A percentile compares a stretch with the other conserved stretches of the same genome.
Conservation (phyloP, 1,140 invertebrate species). For the Sinella curviseta region DNA sequence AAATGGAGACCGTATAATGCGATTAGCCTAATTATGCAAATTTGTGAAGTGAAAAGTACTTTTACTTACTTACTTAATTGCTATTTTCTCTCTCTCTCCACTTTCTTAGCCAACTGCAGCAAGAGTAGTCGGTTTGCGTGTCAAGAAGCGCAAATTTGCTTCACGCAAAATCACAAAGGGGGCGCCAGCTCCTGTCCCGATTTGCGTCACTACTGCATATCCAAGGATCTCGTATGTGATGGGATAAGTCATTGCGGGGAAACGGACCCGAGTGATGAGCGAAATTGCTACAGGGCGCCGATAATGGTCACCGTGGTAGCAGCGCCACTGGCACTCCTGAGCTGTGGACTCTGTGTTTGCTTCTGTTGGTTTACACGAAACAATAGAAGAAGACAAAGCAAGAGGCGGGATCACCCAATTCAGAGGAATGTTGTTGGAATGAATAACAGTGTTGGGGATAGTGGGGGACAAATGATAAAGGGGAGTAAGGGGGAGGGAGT, state of each 20-base stretch:
- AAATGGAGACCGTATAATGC: slow-evolving; percentile 3
- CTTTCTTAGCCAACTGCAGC: slow-evolving; percentile 47
- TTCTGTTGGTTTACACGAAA: slow-evolving; percentile 35
- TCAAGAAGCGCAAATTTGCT: slow-evolving; percentile 51
- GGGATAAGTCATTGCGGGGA: slow-evolving; percentile 55
- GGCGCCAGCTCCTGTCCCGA: slow-evolving; percentile 48
- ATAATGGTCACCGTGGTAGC: slow-evolving; percentile 29
- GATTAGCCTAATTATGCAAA: slow-evolving; percentile 8
- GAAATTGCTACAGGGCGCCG: slow-evolving; percentile 49
- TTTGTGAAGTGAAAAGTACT: too few relatives aligned
- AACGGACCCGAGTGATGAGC: slow-evolving; percentile 53
- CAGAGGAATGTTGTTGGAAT: not conserved
- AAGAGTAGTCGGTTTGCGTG: slow-evolving; percentile 49
- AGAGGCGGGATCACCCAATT: not conserved
- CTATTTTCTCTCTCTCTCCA: not conserved
- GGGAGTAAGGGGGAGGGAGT: too few relatives aligned
- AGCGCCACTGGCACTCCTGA: slow-evolving; percentile 27
- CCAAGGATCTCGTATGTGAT: slow-evolving; percentile 53
- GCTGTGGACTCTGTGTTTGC: slow-evolving; percentile 32
- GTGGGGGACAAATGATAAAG: too few relatives aligned
- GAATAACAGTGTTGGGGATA: not conserved
- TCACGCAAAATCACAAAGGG: slow-evolving; percentile 47
- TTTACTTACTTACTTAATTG: not conserved
- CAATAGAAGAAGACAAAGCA: not conserved
- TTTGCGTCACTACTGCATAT: slow-evolving; percentile 52